Percentiles rank a stretch among this genome's conserved stretches.
phyloP scores from a whole-genome alignment of 2,113 vertebrate genomes.

The Calidris pygmaea region DNA sequence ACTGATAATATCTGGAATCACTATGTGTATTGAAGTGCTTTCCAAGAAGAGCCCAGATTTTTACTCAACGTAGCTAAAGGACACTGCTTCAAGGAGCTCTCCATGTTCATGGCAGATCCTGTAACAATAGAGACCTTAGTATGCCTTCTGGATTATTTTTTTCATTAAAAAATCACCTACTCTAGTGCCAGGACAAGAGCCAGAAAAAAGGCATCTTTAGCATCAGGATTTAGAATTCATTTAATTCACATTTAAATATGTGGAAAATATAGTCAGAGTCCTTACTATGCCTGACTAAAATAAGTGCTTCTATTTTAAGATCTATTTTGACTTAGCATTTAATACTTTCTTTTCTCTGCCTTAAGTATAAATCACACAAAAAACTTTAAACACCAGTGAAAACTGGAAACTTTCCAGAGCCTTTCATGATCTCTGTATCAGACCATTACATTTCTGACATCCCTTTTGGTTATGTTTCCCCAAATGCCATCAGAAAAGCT shows the following conservation, averaged over 20 bases:
- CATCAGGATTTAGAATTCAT: not conserved
- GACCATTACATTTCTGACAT: not conserved
- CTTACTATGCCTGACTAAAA: conserved; percentile 21
- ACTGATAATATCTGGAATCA: not conserved
- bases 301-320: conserved; percentile 3
- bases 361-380: not conserved
- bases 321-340: not conserved
- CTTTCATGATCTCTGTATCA: not conserved
- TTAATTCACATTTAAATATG: not conserved
- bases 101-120: not conserved
- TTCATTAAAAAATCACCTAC: too few relatives aligned
- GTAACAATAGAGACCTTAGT: not conserved
- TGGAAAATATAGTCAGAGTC: not conserved
- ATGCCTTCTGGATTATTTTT: not conserved
- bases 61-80: too few relatives aligned
- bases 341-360: not conserved
- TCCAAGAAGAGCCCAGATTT: not conserved
- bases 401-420: not conserved
- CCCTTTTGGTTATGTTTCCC: not conserved
- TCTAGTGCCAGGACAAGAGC: not conserved
- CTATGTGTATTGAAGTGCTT: not conserved
- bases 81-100: not conserved
- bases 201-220: not conserved
- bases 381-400: not conserved
- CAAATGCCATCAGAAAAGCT: not conserved